Evolutionary conservation across 2,113 vertebrate species (phyloP).

Genomic region (Clarias gariepinus): DNA sequence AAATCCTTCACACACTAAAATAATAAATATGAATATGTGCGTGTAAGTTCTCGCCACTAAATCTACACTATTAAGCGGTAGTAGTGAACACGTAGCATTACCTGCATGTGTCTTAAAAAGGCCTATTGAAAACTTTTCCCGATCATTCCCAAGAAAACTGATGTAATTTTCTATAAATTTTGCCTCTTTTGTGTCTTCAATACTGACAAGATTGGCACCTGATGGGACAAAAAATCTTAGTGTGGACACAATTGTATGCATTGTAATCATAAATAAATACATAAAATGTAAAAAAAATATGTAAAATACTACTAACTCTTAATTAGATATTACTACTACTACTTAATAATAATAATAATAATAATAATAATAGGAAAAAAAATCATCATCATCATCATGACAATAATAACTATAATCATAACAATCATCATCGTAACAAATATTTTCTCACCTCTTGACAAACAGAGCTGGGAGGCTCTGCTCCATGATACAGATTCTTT

Average conservation of each 20-base stretch:
- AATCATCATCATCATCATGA: too few species aligned
- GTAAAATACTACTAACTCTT: neutral
- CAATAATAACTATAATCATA: neutral
- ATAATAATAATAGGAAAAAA: neutral
- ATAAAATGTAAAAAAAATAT: neutral
- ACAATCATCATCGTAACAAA: neutral
- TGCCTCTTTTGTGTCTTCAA: constrained; percentile 78
- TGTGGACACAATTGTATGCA: neutral
- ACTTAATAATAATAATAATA: neutral
- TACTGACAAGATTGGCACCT: constrained; percentile 75
- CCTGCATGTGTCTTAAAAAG: constrained; percentile 64
- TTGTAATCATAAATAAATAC: neutral
- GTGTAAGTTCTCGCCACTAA: neutral
- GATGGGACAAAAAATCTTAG: constrained; percentile 20
- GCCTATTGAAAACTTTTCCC: constrained; percentile 64
- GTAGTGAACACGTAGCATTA: constrained; percentile 32
- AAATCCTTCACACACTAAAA: neutral
- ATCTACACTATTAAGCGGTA: neutral
- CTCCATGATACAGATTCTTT: constrained; percentile 76
- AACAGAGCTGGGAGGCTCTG: constrained; percentile 82
- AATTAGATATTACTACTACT: neutral
- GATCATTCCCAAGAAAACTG: constrained; percentile 31
- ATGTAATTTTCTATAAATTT: constrained; percentile 73
- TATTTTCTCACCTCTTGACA: constrained; percentile 71
- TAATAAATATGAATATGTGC: neutral